Conservation (phyloP, 2,797 vertebrate genomes). For the Phrynocephalus vlangalii region DNA sequence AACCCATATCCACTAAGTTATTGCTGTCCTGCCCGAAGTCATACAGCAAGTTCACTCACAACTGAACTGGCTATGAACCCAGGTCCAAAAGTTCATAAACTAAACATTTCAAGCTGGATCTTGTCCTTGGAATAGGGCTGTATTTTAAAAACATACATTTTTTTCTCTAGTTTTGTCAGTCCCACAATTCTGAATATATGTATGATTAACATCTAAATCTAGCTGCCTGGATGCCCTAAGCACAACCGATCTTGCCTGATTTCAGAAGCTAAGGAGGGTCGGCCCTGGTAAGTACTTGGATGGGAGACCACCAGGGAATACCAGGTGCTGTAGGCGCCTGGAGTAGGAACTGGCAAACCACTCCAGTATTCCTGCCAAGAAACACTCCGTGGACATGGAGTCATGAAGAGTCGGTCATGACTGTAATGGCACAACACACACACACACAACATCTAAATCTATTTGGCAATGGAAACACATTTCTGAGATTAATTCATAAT, state of each 20-base stretch:
- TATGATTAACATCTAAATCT: neutral
- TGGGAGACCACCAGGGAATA: no score
- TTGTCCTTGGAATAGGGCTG: neutral
- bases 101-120: neutral
- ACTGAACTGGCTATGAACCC: neutral
- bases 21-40: neutral
- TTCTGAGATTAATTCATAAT: neutral
- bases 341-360: no score
- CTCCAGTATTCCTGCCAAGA: no score
- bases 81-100: neutral
- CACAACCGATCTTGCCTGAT: no score
- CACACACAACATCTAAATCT: no score
- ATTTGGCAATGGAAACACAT: neutral
- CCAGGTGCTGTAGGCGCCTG: no score
- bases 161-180: neutral
- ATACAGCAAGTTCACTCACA: neutral
- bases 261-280: no score
- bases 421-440: no score
- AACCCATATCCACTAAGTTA: neutral
- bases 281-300: no score
- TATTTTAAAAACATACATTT: neutral
- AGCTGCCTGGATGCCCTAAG: no score
- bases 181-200: neutral
- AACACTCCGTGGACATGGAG: no score
- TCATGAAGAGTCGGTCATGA: no score